Percentiles rank a stretch among this genome's conserved stretches.
phyloP scores from a whole-genome alignment of 1,140 invertebrate genomes.

The Dolichoris vasculosae region DNA sequence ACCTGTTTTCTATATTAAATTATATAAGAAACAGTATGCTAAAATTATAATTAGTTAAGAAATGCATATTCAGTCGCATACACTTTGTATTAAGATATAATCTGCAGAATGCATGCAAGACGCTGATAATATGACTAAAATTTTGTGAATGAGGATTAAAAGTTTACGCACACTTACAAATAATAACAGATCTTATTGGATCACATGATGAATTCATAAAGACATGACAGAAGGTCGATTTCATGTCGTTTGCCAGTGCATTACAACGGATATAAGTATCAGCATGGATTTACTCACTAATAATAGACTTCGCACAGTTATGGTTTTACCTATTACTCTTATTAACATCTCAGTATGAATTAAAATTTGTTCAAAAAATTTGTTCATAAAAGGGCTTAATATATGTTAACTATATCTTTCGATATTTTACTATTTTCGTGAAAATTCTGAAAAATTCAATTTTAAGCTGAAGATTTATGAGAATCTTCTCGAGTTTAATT shows the following conservation, averaged over 20 bases:
- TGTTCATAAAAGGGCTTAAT: too few species aligned
- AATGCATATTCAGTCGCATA: slow-evolving; percentile 6
- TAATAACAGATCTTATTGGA: slow-evolving; percentile 16
- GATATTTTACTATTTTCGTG: too few species aligned
- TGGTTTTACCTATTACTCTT: not conserved
- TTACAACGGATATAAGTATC: not conserved
- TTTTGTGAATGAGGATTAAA: not conserved
- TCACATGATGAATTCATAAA: not conserved
- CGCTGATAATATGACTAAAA: slow-evolving; percentile 20
- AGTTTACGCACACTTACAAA: not conserved
- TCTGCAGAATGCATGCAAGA: not conserved
- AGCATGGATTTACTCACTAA: not conserved
- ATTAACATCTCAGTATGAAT: too few species aligned
- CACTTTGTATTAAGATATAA: slow-evolving; percentile 15
- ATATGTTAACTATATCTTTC: too few species aligned
- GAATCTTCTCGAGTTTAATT: too few species aligned
- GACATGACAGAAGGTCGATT: slow-evolving; percentile 23
- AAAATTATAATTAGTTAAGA: slow-evolving; percentile 3
- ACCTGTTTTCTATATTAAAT: not conserved
- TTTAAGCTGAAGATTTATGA: too few species aligned
- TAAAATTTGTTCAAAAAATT: too few species aligned
- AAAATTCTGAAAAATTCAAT: too few species aligned
- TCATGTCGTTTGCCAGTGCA: not conserved
- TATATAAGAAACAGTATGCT: not conserved
- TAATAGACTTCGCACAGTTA: too few species aligned